Percentiles rank a stretch among this genome's conserved stretches.
Conservation (phyloP, 2,113 vertebrate species). For the Tricholaema leucomelas region DNA sequence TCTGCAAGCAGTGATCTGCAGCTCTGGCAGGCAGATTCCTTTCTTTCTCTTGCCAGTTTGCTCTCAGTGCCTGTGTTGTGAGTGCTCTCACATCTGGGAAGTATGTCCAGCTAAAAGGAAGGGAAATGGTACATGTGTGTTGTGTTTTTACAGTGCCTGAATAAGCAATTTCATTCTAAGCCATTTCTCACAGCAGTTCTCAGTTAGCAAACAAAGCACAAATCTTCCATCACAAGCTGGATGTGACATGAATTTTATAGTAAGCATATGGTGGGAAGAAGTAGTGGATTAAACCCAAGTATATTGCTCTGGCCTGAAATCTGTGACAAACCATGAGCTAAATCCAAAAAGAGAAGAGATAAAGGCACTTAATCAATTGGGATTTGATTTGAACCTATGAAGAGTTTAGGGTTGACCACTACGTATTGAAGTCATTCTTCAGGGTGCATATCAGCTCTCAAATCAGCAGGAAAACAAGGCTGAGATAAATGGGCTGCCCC, state of each 20-base stretch:
- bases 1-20: not conserved
- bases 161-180: conserved; percentile 2
- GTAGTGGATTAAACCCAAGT: not conserved
- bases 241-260: conserved; percentile 25
- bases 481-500: not conserved
- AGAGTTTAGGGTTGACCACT: not conserved
- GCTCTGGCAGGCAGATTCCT: not conserved
- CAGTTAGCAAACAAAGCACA: conserved; percentile 52
- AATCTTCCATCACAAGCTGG: not conserved
- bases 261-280: conserved; percentile 3
- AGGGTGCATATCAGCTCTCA: not conserved
- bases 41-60: not conserved
- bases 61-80: not conserved
- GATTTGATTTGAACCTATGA: not conserved
- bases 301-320: too few relatives aligned
- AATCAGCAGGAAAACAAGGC: not conserved
- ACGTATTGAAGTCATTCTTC: not conserved
- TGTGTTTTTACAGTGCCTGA: not conserved
- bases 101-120: not conserved
- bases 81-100: not conserved
- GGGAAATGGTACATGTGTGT: not conserved
- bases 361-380: not conserved
- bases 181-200: conserved; percentile 3
- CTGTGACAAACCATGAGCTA: not conserved
- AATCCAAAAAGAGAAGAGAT: not conserved